Percentiles rank a stretch among this genome's conserved stretches.
Evolutionary conservation across 2,797 vertebrate species (phyloP).

Genomic region (Mormyrops attenuatus): DNA sequence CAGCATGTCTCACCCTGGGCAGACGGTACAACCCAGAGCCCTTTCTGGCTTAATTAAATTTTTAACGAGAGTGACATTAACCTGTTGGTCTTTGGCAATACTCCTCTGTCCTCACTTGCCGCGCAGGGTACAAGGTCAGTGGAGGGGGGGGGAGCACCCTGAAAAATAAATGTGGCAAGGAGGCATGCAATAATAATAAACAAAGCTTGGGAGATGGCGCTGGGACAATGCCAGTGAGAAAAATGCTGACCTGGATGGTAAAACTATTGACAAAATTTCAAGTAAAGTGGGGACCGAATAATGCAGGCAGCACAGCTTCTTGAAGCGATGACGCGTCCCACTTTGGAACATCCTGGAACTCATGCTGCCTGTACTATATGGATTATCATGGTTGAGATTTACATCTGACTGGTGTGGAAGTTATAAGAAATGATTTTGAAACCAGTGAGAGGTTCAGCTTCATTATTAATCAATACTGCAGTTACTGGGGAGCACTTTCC

Average conservation of each 20-base stretch:
- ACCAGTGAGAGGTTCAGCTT: neutral
- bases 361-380: neutral
- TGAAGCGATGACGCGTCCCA: neutral
- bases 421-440: neutral
- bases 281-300: neutral
- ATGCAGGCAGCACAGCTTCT: neutral
- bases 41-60: conserved; percentile 5
- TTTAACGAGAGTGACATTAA: conserved; percentile 1
- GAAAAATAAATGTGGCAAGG: neutral
- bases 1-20: neutral
- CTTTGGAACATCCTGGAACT: neutral
- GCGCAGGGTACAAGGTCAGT: neutral
- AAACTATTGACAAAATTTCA: neutral
- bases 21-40: neutral
- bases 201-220: neutral
- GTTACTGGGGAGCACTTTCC: neutral
- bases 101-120: neutral
- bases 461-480: neutral
- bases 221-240: neutral
- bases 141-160: neutral
- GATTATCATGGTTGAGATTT: neutral
- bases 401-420: neutral
- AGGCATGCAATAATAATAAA: neutral
- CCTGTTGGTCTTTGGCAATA: neutral
- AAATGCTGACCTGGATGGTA: neutral